Conservation (phyloP, 2,888 invertebrate genomes). For the Trichogramma dendrolimi region DNA sequence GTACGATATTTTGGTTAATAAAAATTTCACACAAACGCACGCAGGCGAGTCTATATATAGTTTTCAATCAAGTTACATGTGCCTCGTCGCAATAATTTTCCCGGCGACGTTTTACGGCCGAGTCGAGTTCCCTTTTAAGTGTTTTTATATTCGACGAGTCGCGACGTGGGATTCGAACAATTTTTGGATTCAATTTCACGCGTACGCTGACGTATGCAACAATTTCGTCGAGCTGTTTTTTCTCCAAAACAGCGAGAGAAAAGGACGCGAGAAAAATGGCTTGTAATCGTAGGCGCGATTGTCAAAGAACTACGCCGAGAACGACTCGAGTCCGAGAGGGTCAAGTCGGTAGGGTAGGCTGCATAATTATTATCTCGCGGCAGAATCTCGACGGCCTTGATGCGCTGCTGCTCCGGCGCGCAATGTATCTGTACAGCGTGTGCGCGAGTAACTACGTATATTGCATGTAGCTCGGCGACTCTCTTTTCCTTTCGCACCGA, state of each 20-base stretch:
- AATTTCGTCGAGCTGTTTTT: too few species aligned
- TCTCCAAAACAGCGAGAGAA: too few species aligned
- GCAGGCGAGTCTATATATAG: background rate
- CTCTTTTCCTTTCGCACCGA: background rate
- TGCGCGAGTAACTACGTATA: background rate
- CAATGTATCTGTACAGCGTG: background rate
- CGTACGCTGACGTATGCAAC: too few species aligned
- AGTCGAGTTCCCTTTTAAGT: slow-evolving; percentile 15
- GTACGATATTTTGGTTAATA: background rate
- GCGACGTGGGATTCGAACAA: slow-evolving; percentile 5
- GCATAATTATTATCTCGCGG: slow-evolving; percentile 1
- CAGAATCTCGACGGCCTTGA: slow-evolving; percentile 20
- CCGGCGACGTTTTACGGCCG: slow-evolving; percentile 5
- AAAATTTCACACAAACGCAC: background rate
- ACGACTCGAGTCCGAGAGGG: too few species aligned
- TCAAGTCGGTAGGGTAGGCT: too few species aligned
- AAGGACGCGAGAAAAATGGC: too few species aligned
- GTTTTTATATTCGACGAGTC: too few species aligned
- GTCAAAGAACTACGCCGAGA: too few species aligned
- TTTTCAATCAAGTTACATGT: slow-evolving; percentile 11
- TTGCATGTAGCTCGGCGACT: slow-evolving; percentile 5
- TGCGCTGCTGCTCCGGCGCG: background rate
- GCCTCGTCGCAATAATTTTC: slow-evolving; percentile 13
- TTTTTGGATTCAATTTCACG: too few species aligned
- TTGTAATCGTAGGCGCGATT: too few species aligned